phyloP scores from a whole-genome alignment of 2,888 invertebrate genomes.

The Parnassius mnemosyne region DNA sequence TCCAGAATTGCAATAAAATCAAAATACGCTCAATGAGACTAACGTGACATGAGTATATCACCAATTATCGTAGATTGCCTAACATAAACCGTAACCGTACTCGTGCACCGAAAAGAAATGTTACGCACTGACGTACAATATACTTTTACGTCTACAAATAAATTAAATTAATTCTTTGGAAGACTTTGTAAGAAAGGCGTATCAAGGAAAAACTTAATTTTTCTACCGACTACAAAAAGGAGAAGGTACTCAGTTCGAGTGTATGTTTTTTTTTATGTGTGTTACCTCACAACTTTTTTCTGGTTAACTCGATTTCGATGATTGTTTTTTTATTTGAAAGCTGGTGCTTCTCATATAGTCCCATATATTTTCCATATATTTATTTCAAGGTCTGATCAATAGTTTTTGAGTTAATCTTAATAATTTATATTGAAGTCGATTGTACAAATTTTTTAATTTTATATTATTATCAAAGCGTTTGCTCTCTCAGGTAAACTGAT shows the following conservation, averaged over 20 bases:
- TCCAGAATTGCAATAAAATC: too few relatives aligned
- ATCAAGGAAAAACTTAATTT: slow-evolving; percentile 1
- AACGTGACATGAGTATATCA: not conserved
- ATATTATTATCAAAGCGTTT: not conserved
- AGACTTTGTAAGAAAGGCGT: not conserved
- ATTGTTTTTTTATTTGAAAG: too few relatives aligned
- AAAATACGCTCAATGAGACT: not conserved
- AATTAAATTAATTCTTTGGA: not conserved
- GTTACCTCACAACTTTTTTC: too few relatives aligned
- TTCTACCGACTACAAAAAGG: not conserved
- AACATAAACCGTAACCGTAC: not conserved
- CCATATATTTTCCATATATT: too few relatives aligned
- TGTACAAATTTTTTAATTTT: too few relatives aligned
- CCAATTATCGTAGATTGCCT: not conserved
- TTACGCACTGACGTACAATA: not conserved
- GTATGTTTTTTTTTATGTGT: too few relatives aligned
- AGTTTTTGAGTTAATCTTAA: too few relatives aligned
- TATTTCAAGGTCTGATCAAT: too few relatives aligned
- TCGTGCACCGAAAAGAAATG: not conserved
- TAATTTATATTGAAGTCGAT: not conserved
- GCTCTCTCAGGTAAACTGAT: not conserved
- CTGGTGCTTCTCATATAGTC: too few relatives aligned
- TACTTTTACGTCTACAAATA: not conserved
- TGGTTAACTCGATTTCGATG: too few relatives aligned
- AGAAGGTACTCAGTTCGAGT: too few relatives aligned